Conservation (phyloP, 2,113 vertebrate species). For the Scolopax mira region DNA sequence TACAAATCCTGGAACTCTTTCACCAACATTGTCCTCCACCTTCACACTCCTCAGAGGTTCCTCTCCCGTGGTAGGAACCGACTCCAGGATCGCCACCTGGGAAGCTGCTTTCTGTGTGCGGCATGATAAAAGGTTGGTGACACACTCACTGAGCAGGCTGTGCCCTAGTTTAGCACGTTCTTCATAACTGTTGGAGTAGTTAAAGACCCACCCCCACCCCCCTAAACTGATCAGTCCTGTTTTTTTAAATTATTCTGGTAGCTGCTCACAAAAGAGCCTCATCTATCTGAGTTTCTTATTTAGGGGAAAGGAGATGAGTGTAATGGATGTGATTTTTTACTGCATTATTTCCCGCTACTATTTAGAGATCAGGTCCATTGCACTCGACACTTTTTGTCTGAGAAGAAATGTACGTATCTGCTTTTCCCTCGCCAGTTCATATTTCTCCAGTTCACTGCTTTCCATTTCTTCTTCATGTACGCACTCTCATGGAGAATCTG, state of each 20-base stretch:
- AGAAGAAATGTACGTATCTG: not conserved
- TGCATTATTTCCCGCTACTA: not conserved
- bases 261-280: not conserved
- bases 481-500: not conserved
- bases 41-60: not conserved
- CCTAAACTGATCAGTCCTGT: not conserved
- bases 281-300: not conserved
- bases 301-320: not conserved
- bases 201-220: not conserved
- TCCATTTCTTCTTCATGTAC: not conserved
- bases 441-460: conserved; percentile 26
- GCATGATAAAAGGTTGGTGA: not conserved
- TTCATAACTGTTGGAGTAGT: not conserved
- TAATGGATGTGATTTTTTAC: not conserved
- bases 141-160: not conserved
- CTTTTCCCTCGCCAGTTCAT: not conserved
- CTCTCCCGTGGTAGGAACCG: not conserved
- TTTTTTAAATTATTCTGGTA: not conserved
- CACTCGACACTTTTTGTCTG: not conserved
- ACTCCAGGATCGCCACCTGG: not conserved
- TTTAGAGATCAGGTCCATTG: not conserved
- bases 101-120: not conserved
- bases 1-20: not conserved
- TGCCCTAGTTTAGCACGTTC: not conserved
- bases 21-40: not conserved